These are phyloP conservation scores for Varanus salvator DNA, from an alignment of 2,113 vertebrate genomes.

Conservation along the genomic window DNA sequence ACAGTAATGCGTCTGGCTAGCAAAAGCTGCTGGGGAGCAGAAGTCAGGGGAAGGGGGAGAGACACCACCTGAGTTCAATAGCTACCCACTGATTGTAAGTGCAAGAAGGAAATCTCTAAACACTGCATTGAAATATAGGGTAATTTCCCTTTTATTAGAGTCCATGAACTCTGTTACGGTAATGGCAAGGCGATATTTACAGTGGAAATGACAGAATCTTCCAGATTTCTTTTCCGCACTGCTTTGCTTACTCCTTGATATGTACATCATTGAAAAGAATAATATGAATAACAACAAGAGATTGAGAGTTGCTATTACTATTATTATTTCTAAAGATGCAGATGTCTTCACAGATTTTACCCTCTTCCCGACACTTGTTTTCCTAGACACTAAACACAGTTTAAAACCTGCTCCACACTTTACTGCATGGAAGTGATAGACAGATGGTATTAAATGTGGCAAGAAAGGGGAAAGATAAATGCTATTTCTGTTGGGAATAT, in stretches of 20 bases:
- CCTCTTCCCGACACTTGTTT: not conserved
- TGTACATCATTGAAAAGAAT: conserved; percentile 14
- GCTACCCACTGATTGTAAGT: conserved; percentile 65
- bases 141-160: conserved; percentile 70
- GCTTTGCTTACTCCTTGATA: conserved; percentile 51
- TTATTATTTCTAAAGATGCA: no score
- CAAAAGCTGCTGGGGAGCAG: conserved; percentile 39
- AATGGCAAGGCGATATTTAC: conserved; percentile 52
- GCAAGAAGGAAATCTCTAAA: conserved; percentile 57
- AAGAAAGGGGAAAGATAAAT: not conserved
- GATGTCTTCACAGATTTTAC: not conserved
- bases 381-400: not conserved
- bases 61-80: conserved; percentile 65
- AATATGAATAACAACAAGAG: not conserved
- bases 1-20: conserved; percentile 54
- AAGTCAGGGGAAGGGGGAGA: conserved; percentile 5
- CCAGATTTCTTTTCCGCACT: conserved; percentile 31
- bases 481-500: not conserved
- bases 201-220: conserved; percentile 55
- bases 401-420: not conserved
- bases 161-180: conserved; percentile 56
- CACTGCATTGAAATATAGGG: conserved; percentile 65
- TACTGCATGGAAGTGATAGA: not conserved
- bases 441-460: not conserved
- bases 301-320: no score